These are phyloP conservation scores for Erinaceus europaeus DNA, from an alignment of 2,113 vertebrate species.

Conservation along the genomic window DNA sequence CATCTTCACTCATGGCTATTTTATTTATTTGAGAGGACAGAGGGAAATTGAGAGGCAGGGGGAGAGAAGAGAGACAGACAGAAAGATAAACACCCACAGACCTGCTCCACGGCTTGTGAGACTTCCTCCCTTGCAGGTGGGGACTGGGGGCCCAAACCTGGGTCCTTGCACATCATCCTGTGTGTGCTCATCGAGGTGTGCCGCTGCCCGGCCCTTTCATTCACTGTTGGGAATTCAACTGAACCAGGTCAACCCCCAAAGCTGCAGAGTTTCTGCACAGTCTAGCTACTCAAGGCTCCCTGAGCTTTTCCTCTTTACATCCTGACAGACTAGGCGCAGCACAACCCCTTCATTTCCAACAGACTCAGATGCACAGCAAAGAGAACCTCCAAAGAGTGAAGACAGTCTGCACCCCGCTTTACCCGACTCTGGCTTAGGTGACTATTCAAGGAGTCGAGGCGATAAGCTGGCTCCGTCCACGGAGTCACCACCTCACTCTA, in stretches of 20 bases:
- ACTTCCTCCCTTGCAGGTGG: no score
- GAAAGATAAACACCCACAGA: no score
- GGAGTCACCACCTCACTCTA: background rate
- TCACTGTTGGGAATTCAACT: background rate
- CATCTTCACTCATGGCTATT: no score
- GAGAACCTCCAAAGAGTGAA: background rate
- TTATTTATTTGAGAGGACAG: no score
- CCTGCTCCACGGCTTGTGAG: no score
- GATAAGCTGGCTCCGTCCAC: background rate
- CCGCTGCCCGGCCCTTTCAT: no score
- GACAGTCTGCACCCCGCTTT: background rate
- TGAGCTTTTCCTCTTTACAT: background rate
- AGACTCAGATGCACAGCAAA: background rate
- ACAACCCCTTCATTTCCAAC: background rate
- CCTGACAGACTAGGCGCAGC: background rate
- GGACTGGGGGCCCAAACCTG: no score
- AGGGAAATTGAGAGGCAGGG: no score
- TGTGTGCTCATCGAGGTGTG: no score
- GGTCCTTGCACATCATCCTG: no score
- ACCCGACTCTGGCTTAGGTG: background rate
- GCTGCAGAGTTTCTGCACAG: background rate
- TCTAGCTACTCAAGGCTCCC: background rate
- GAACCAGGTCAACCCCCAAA: slow-evolving; percentile 3
- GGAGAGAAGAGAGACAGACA: no score
- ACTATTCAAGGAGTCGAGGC: background rate